phyloP scores from a whole-genome alignment of 2,797 vertebrate genomes.

The Onychomys leucogaster region DNA sequence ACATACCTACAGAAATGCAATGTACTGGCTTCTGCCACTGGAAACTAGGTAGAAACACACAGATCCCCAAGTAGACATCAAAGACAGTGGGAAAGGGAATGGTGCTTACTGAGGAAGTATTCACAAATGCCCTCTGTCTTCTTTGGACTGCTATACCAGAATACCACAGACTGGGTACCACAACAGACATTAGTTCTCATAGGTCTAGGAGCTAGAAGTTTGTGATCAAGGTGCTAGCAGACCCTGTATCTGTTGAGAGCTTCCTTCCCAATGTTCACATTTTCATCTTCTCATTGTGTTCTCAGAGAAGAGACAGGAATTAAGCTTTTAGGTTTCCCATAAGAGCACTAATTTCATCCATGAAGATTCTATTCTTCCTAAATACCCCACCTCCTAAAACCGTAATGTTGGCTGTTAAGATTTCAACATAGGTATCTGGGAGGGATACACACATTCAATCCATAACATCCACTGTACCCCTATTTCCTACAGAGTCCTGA shows the following conservation, averaged over 20 bases:
- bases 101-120: background rate
- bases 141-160: background rate
- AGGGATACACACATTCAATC: background rate
- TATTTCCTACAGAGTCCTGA: background rate
- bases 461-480: background rate
- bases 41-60: background rate
- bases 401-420: background rate
- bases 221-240: too few species aligned
- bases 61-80: background rate
- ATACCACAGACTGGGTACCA: background rate
- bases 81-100: background rate
- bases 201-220: background rate
- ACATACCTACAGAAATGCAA: background rate
- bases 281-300: background rate
- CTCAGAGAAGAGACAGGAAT: background rate
- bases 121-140: background rate
- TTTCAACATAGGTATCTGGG: background rate
- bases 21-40: background rate
- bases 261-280: too few species aligned
- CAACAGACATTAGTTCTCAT: background rate
- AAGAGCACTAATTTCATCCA: background rate
- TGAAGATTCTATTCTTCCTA: background rate
- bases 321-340: background rate
- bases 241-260: background rate
- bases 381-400: background rate